Percentiles rank a stretch among this genome's conserved stretches.
Conservation (phyloP, 2,888 invertebrate genomes). For the Drosophila flavopinicola region DNA sequence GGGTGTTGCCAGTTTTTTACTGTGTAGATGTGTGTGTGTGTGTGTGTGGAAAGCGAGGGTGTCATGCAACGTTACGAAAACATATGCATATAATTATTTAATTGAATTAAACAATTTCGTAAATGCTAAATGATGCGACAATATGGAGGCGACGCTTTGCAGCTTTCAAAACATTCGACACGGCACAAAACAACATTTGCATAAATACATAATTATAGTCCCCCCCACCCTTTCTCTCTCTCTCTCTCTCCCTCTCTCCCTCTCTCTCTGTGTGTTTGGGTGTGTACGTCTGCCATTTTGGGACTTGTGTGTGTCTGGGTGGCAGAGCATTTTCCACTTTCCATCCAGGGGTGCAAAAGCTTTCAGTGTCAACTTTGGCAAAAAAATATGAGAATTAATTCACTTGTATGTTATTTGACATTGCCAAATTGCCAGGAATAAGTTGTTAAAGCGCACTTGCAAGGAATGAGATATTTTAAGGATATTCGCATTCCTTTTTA, state of each 20-base stretch:
- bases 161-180: conserved; percentile 39
- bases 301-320: not conserved
- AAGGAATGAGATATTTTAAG: too few relatives aligned
- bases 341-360: conserved; percentile 1
- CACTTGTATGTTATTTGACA: not conserved
- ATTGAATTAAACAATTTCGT: conserved; percentile 83
- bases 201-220: conserved; percentile 80
- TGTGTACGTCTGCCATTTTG: conserved; percentile 9
- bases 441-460: too few relatives aligned
- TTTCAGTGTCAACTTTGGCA: not conserved
- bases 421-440: too few relatives aligned
- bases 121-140: conserved; percentile 81
- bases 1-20: conserved; percentile 57
- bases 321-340: not conserved
- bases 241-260: not conserved
- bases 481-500: too few relatives aligned
- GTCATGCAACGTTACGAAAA: conserved; percentile 63
- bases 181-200: conserved; percentile 60
- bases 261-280: not conserved
- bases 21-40: conserved; percentile 20
- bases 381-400: not conserved
- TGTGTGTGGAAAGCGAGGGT: conserved; percentile 49
- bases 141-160: conserved; percentile 62
- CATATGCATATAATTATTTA: conserved; percentile 82
- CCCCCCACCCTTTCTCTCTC: conserved; percentile 5